Conservation (phyloP, 2,888 invertebrate species). For the Nasonovia ribisnigri region DNA sequence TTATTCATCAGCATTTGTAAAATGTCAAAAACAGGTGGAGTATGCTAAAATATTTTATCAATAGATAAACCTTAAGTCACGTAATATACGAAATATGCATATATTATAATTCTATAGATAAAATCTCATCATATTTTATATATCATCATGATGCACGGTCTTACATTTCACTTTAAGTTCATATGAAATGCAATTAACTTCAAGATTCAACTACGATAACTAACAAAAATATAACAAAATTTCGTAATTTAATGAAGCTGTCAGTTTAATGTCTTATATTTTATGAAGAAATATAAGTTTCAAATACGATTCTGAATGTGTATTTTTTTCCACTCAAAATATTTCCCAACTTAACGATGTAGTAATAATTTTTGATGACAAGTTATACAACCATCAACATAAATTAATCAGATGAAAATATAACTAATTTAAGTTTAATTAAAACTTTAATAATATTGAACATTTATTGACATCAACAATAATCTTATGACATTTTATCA, state of each 20-base stretch:
- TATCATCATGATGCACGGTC: not conserved
- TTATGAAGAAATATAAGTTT: not conserved
- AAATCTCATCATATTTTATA: not conserved
- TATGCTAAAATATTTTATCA: not conserved
- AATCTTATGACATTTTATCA: not conserved
- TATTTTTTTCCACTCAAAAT: not conserved
- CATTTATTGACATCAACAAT: not conserved
- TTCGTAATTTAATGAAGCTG: not conserved
- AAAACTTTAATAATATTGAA: not conserved
- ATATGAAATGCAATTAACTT: not conserved
- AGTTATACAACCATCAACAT: not conserved
- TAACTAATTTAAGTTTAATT: not conserved
- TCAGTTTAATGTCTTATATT: not conserved
- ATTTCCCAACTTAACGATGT: not conserved
- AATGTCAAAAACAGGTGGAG: not conserved
- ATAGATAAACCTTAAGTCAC: not conserved
- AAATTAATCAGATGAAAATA: not conserved
- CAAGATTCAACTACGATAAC: not conserved
- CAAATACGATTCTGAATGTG: not conserved
- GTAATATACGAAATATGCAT: not conserved
- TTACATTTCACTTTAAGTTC: not conserved
- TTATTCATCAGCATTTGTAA: constrained; percentile 17
- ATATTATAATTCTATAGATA: not conserved
- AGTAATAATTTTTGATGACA: not conserved
- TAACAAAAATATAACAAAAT: not conserved